Base-by-base conservation (phyloP, 2,797 vertebrate genomes). In the Buceros bicornis region DNA sequence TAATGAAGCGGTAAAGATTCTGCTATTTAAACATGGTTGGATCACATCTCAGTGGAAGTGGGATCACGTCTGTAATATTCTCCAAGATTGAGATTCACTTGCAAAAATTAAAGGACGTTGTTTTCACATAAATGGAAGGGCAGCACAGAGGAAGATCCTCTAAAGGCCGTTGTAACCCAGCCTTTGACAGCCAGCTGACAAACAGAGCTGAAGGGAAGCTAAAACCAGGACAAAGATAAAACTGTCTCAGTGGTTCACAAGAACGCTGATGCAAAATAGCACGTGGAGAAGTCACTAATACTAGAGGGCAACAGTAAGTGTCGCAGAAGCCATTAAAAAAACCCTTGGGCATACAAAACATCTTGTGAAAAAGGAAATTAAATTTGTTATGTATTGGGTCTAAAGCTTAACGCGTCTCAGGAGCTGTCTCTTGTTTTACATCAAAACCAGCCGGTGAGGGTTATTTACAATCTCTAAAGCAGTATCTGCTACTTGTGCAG, bases 321-420 rank as follows among this genome's bases (percentile, higher is more conserved):
- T 92, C 65, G 78, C 79, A 94, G 43, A 90, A 95, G 65, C 31
- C 57, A 72, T 88, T 69, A 93, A 65, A 83, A 95, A 94, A 96
- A 13, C 45, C 50, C 65, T 86, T 65, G 90, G 53, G 85, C 77
- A 62, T 81, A 86, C 24, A 79, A 71, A 88, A 65, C 11, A 60
- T 74, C 69, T 94, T 81, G 69, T 83, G 87, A 47, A 91, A 81
- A 81, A 50, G 45, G 31, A 94, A 88, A 88, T 78, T 74, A 71
- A 77, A 86, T 62, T 88, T 86, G 29, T 42, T 61, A 83, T 11
- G 80, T 95, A 51, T 35, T 67, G 57, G 22, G 2, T 3, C 29
- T 76, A 65, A 76, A 76, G 33, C 8, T 79, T 86, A 71, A 81
- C 93, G 87, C 6, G 0, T 35, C 16, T 53, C 8, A 25, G 61